A percentile compares a stretch with the other conserved stretches of the same genome.
Evolutionary conservation across 2,888 invertebrate species (phyloP).

Genomic region (Eristalinus aeneus): DNA sequence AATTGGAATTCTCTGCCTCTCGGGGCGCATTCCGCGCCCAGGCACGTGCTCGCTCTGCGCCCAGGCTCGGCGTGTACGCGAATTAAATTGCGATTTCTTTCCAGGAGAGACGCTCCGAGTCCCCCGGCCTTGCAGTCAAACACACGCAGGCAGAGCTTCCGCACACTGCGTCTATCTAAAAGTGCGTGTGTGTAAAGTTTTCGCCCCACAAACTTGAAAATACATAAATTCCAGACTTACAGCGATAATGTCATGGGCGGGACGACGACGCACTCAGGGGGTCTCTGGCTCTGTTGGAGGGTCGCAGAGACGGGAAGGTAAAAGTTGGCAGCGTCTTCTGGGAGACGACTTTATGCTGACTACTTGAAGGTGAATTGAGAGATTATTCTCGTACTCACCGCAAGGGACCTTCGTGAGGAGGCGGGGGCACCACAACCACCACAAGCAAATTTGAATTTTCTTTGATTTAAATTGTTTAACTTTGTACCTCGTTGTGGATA

Average conservation of each 20-base stretch:
- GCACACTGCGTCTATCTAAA: slow-evolving; percentile 5
- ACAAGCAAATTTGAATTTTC: too few species aligned
- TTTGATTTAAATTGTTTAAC: too few species aligned
- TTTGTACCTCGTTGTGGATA: too few species aligned
- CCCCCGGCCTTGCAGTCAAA: not conserved
- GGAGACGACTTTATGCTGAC: not conserved
- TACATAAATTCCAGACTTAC: slow-evolving; percentile 14
- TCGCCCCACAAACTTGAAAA: slow-evolving; percentile 3
- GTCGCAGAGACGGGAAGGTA: not conserved
- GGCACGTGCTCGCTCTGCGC: not conserved
- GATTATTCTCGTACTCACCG: not conserved
- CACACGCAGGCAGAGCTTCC: not conserved
- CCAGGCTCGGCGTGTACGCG: slow-evolving; percentile 3
- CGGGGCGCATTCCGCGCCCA: not conserved
- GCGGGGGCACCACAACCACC: not conserved
- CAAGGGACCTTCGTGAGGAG: not conserved
- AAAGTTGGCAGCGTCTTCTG: not conserved
- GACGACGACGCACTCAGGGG: not conserved
- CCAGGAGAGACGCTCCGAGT: not conserved
- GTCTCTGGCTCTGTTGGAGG: not conserved
- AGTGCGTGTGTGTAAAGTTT: not conserved
- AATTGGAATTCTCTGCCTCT: not conserved
- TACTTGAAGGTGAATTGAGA: not conserved
- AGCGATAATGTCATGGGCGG: slow-evolving; percentile 8
- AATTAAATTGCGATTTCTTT: slow-evolving; percentile 27